phyloP scores from a whole-genome alignment of 2,113 vertebrate species.

The Tyrannus savana region DNA sequence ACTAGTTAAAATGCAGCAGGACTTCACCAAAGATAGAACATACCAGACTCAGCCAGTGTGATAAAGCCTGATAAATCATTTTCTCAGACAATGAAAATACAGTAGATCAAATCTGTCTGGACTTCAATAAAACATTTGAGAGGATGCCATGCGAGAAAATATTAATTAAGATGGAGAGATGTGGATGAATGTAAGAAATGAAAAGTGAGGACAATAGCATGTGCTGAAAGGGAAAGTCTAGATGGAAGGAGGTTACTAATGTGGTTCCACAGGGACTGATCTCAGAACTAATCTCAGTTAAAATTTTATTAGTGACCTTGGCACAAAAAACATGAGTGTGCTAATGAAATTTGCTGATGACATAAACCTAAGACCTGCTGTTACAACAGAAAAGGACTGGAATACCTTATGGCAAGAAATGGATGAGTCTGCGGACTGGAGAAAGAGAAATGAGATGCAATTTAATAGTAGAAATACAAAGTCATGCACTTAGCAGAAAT shows the following conservation, averaged over 20 bases:
- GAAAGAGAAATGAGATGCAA: not conserved
- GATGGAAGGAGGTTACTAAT: constrained; percentile 9
- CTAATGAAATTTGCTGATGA: constrained; percentile 12
- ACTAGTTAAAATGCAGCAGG: constrained; percentile 18
- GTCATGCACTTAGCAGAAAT: not conserved
- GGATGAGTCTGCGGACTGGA: not conserved
- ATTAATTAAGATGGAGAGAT: constrained; percentile 60
- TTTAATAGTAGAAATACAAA: not conserved
- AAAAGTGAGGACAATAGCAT: not conserved
- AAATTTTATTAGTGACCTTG: constrained; percentile 46
- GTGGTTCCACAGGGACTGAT: not conserved
- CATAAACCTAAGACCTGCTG: not conserved
- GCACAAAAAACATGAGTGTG: not conserved
- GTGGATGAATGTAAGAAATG: constrained; percentile 1
- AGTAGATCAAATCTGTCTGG: constrained; percentile 22
- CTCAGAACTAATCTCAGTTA: not conserved
- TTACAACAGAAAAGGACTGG: not conserved
- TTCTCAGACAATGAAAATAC: not conserved
- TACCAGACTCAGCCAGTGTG: not conserved
- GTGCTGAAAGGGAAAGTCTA: not conserved
- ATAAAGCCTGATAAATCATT: constrained; percentile 13
- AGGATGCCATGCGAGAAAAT: not conserved
- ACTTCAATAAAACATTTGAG: constrained; percentile 18
- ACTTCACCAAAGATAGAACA: not conserved
- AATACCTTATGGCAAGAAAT: not conserved